Conservation (phyloP, 2,113 vertebrate genomes). For the Chroicocephalus ridibundus region DNA sequence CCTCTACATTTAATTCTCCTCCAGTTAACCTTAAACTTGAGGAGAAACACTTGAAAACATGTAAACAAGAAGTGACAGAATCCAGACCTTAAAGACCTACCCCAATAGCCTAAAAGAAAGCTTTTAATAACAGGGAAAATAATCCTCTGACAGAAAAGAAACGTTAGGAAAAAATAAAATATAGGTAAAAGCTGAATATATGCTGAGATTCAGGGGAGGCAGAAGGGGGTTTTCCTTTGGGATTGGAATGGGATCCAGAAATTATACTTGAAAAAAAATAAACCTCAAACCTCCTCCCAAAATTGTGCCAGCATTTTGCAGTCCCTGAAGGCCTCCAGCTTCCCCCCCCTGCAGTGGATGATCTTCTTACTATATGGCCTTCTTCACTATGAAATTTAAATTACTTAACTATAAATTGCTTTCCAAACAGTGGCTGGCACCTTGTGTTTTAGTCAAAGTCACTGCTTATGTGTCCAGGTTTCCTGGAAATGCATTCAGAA, state of each 20-base stretch:
- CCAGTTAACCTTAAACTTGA: not conserved
- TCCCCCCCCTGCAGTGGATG: not conserved
- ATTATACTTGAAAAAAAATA: not conserved
- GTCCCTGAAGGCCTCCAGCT: not conserved
- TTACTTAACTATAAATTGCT: conserved; percentile 45
- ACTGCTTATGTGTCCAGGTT: not conserved
- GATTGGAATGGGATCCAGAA: not conserved
- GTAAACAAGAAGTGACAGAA: conserved; percentile 18
- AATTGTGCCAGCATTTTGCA: not conserved
- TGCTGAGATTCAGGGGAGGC: not conserved
- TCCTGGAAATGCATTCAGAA: conserved; percentile 51
- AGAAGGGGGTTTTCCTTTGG: not conserved
- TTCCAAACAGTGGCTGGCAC: conserved; percentile 18
- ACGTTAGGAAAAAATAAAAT: not conserved
- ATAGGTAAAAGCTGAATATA: not conserved
- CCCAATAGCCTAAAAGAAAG: not conserved
- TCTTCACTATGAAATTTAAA: conserved; percentile 17
- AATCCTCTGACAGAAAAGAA: conserved; percentile 3
- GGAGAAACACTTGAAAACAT: not conserved
- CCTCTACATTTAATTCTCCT: not conserved
- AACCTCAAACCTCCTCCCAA: not conserved
- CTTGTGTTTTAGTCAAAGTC: conserved; percentile 36
- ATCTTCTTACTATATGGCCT: not conserved
- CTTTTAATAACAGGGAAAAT: not conserved
- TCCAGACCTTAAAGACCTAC: not conserved